Percentiles rank a stretch among this genome's conserved stretches.
phyloP scores from a whole-genome alignment of 1,140 invertebrate genomes.

The Penaeus japonicus region DNA sequence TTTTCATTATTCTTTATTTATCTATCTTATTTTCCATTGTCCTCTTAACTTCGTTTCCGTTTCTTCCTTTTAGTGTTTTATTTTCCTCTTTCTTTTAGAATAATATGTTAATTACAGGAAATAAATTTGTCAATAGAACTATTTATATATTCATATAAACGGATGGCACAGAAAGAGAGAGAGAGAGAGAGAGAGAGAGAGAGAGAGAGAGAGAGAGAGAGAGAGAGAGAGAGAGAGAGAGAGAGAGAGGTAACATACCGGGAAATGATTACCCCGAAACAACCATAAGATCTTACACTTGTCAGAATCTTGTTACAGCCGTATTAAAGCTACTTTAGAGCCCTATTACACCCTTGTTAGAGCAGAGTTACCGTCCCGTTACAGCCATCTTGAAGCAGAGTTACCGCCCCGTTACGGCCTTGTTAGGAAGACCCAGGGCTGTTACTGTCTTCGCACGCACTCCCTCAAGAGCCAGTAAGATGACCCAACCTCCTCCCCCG shows the following conservation, averaged over 20 bases:
- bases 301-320: no score
- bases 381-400: no score
- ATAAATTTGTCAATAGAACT: background rate
- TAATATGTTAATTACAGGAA: background rate
- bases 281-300: background rate
- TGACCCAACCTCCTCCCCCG: no score
- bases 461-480: no score
- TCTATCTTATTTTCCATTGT: background rate
- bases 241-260: background rate
- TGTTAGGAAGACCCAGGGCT: no score
- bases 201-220: background rate
- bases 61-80: background rate
- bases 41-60: background rate
- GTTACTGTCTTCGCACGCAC: no score
- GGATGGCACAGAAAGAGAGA: background rate
- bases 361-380: no score
- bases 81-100: background rate
- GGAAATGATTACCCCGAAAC: background rate
- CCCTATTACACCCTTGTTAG: no score
- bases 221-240: constrained; percentile 11
- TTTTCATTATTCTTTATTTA: background rate
- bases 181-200: background rate
- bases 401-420: no score
- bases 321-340: no score
- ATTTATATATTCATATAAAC: background rate